Base-by-base conservation (phyloP, 2,888 invertebrate genomes). In the Hedychridium roseum region DNA sequence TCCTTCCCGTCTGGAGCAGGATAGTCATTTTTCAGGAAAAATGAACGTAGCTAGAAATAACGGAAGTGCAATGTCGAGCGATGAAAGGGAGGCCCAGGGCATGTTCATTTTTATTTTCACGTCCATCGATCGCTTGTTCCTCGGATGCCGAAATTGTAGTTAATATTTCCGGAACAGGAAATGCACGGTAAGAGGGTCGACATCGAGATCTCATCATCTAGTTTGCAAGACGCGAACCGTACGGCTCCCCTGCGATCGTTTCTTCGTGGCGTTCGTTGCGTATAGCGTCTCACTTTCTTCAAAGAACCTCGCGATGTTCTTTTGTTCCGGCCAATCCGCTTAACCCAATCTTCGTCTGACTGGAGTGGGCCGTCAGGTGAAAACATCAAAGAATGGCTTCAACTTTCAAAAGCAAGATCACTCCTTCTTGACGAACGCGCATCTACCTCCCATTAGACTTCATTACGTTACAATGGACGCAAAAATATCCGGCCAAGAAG, bases 301-400 rank as follows among this genome's bases (percentile, higher is more conserved):
- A 51, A 44, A 45, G 40, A 42, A 45, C 30, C 35, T 26, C 39
- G 28, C 43, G 40, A 27, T 34, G 49, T 48, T 59, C 53, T 54
- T 64, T 66, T 60, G 53, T 69, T 67, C 55, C 48, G 14, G 20
- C 34, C 60, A 60, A 69, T 64, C 67, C 50, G 59, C 60, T 69
- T 60, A 61, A 46, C 28, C 39, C 37, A 28, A 36, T 35, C 26
- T 23, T 31, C 6, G 28, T 11, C 30, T n/a, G 11, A 27, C 11
- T 15, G 3, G 14, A 6, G 17, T 23, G 7, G 1, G 2, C 32
- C 32, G 12, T 17, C 3, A 32, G 34, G 38, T 15, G 36, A 39
- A 52, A 34, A 60, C 50, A 52, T 52, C 53, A 48, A 54, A 43
- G 42, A 48, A 50, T 53, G 43, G 50, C 49, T 57, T 46, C 47